phyloP scores from a whole-genome alignment of 2,888 invertebrate species.

The Dioctria rufipes region DNA sequence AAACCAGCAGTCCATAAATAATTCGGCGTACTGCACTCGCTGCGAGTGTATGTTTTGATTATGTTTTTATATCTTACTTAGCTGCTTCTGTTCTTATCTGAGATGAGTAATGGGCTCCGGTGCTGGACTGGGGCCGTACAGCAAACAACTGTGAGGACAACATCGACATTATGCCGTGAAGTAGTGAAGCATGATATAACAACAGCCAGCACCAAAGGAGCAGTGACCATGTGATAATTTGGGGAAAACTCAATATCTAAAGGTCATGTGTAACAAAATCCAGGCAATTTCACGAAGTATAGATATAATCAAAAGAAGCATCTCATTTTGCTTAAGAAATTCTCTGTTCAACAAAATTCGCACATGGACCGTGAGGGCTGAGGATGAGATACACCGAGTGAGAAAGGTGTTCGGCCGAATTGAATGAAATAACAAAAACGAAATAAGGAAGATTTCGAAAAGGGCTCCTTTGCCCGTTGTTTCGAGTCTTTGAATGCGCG shows the following conservation, averaged over 20 bases:
- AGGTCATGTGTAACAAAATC: slow-evolving; percentile 38
- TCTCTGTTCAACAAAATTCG: slow-evolving; percentile 17
- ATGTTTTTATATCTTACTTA: slow-evolving; percentile 58
- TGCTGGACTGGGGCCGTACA: slow-evolving; percentile 3
- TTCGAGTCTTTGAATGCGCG: slow-evolving; percentile 4
- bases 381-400: neutral
- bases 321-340: slow-evolving; percentile 43
- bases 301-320: slow-evolving; percentile 27
- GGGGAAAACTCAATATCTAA: slow-evolving; percentile 33
- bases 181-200: neutral
- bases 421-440: neutral
- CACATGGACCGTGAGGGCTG: neutral
- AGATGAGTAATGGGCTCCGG: slow-evolving; percentile 52
- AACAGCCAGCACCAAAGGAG: neutral
- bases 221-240: slow-evolving; percentile 38
- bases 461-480: slow-evolving; percentile 19
- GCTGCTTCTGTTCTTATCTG: slow-evolving; percentile 59
- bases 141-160: slow-evolving; percentile 37
- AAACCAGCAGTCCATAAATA: slow-evolving; percentile 47
- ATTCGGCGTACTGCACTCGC: slow-evolving; percentile 39
- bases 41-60: slow-evolving; percentile 54
- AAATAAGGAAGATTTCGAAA: neutral
- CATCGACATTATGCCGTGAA: neutral
- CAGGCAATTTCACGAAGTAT: slow-evolving; percentile 19
- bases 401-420: neutral